phyloP scores from a whole-genome alignment of 2,113 vertebrate species.

The Daubentonia madagascariensis region DNA sequence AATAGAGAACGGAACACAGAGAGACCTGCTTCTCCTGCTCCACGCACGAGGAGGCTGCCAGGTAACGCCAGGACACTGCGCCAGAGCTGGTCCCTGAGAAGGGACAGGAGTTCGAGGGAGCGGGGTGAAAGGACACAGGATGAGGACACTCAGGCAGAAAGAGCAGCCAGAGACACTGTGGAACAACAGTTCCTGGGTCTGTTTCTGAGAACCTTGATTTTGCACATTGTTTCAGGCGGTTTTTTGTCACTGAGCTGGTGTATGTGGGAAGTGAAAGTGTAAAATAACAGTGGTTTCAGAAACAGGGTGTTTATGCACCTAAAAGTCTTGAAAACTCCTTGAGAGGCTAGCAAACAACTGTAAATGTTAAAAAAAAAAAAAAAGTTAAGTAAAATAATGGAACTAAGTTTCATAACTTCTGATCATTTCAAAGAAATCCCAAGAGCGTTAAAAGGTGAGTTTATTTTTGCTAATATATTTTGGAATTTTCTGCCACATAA shows the following conservation, averaged over 20 bases:
- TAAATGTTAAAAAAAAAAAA: background rate
- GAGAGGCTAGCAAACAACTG: background rate
- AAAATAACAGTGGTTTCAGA: slow-evolving; percentile 37
- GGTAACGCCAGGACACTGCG: rapidly evolving
- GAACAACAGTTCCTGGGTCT: background rate
- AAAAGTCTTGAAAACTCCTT: background rate
- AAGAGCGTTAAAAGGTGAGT: background rate
- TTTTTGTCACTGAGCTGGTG: background rate
- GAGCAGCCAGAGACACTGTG: rapidly evolving
- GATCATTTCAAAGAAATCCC: background rate
- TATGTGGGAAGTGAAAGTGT: slow-evolving; percentile 51
- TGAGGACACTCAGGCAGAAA: rapidly evolving
- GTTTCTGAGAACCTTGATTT: slow-evolving; percentile 7
- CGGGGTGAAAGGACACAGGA: too few relatives aligned
- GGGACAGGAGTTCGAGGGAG: rapidly evolving
- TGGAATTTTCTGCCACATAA: background rate
- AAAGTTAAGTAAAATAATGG: background rate
- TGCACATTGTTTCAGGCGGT: background rate
- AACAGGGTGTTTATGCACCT: background rate
- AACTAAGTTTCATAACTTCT: background rate
- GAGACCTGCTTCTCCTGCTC: rapidly evolving
- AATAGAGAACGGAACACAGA: too few relatives aligned
- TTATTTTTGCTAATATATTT: background rate
- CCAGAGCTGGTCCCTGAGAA: background rate
- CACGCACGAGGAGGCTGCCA: too few relatives aligned